Evolutionary conservation across 2,888 invertebrate species (phyloP), one percentile per base, ranked within the genome.

Genomic region (Eilema griseolum): DNA sequence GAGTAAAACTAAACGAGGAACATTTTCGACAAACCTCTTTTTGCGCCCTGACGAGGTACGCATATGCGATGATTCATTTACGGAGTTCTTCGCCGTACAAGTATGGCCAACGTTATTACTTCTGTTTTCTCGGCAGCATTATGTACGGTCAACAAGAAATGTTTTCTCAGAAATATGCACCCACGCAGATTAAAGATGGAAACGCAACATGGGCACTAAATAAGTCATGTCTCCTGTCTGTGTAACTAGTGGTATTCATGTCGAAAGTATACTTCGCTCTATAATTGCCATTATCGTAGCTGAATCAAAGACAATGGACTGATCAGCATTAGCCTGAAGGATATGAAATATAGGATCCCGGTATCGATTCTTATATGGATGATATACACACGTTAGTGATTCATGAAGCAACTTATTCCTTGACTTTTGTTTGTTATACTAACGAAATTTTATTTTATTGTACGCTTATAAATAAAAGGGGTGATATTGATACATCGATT

Each of bases 1-100:
- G 87, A 86, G 86, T 88, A 85, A 89, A 78, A 90, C 91, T 91
- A 90, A 92, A 91, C 89, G 92, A 90, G 89, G 85, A 88, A 88
- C 91, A 93, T 94, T 95, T 95, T 95, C 91, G 95, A 94, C 94
- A 93, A 94, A 94, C 92, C 87, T 94, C 91, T 95, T 95, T 95
- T 95, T 95, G 93, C 86, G 80, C 79, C 68, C 85, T 89, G 90
- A 93, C 93, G 94, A 93, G 93, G 92, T 89, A 89, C 92, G 94
- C 94, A 94, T 95, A 93, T 92, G 90, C 91, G 93, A 94, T 94
- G 94, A 94, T 94, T 94, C 94, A 95, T 94, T 94, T 93, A 93
- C 93, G 91, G 93, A 93, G 89, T 90, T 93, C 92, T 92, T 91
- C 89, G 81, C 88, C 91, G 88, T 92, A 92, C 93, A 91, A 89